Evolutionary conservation across 1,140 invertebrate species (phyloP).

Genomic region (Papilio machaon): DNA sequence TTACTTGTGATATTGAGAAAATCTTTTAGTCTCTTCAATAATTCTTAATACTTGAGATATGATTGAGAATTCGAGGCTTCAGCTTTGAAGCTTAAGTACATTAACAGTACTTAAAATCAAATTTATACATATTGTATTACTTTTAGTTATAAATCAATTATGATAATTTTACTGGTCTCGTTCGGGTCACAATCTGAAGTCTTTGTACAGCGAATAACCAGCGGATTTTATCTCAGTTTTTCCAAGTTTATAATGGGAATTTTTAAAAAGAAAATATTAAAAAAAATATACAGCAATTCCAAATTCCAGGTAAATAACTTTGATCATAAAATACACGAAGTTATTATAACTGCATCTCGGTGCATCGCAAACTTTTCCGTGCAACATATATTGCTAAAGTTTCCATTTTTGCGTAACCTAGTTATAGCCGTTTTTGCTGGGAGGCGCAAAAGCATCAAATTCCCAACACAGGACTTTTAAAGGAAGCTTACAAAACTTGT

Average conservation of each 20-base stretch:
- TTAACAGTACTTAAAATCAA: no score
- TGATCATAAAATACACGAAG: constrained; percentile 35
- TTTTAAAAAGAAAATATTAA: not conserved
- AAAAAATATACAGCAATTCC: not conserved
- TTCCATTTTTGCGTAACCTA: constrained; percentile 43
- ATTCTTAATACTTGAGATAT: no score
- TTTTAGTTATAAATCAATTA: not conserved
- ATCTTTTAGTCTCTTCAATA: no score
- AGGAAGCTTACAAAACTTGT: constrained; percentile 37
- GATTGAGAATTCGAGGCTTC: no score
- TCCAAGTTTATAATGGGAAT: not conserved
- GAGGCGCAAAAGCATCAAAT: constrained; percentile 35
- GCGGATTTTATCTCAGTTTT: not conserved
- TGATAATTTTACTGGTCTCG: not conserved
- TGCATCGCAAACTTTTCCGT: constrained; percentile 41
- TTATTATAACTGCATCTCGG: constrained; percentile 40
- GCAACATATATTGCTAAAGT: constrained; percentile 43
- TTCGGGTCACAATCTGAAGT: not conserved
- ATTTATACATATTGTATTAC: no score
- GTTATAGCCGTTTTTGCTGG: constrained; percentile 32
- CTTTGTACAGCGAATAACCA: not conserved
- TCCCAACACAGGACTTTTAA: constrained; percentile 31
- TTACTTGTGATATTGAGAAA: no score
- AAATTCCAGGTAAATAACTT: constrained; percentile 27
- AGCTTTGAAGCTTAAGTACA: no score